These are phyloP conservation scores for Pomatorhinus ruficollis DNA, from an alignment of 2,113 vertebrate species.

Conservation along the genomic window DNA sequence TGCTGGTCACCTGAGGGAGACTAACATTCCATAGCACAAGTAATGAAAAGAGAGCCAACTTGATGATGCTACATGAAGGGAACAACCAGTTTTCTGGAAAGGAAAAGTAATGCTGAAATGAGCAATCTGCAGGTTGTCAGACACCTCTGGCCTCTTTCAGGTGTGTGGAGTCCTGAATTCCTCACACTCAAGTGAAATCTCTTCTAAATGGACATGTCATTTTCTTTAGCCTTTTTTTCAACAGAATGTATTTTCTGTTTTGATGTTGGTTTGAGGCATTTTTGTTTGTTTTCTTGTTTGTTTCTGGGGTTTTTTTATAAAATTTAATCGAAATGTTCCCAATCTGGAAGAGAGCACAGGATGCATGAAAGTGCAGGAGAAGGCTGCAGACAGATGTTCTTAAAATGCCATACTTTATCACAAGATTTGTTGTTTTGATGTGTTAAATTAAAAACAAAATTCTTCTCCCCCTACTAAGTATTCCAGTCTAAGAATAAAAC, in stretches of 20 bases:
- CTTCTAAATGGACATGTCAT: not conserved
- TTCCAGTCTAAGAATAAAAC: not conserved
- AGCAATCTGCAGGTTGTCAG: not conserved
- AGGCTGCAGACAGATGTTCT: not conserved
- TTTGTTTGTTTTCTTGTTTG: not conserved
- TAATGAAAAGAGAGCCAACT: not conserved
- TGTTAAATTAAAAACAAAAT: not conserved
- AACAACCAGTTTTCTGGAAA: not conserved
- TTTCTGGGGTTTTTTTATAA: not conserved
- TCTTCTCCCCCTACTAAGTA: not conserved
- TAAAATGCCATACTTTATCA: not conserved
- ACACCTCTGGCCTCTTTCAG: not conserved
- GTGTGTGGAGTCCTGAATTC: not conserved
- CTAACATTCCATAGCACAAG: not conserved
- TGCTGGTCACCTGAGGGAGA: not conserved
- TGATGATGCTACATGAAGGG: not conserved
- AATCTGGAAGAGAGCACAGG: not conserved
- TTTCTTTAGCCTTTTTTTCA: not conserved
- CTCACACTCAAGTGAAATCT: not conserved
- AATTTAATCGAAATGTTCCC: not conserved
- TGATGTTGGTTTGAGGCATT: not conserved
- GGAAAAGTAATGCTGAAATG: not conserved
- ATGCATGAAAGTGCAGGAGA: not conserved
- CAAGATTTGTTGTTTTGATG: not conserved
- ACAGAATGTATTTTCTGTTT: not conserved